phyloP scores from a whole-genome alignment of 2,888 invertebrate genomes.

The Xylota segnis region DNA sequence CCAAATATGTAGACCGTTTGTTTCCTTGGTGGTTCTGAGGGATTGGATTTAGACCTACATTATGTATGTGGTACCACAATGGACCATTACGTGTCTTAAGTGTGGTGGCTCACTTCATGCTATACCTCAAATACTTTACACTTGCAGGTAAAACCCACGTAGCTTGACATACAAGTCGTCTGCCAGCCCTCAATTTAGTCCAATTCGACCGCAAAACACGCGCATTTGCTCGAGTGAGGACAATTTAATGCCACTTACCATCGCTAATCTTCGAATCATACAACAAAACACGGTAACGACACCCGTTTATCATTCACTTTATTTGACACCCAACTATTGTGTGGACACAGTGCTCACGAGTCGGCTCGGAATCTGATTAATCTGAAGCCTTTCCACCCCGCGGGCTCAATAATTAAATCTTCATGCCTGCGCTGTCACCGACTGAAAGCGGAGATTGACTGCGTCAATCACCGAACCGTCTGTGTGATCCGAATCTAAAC shows the following conservation, averaged over 20 bases:
- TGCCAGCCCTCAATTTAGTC: too few species aligned
- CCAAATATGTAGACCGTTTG: too few species aligned
- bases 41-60: too few species aligned
- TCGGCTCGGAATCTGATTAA: conserved; percentile 7
- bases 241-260: conserved; percentile 59
- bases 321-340: conserved; percentile 37
- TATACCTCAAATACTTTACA: too few species aligned
- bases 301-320: conserved; percentile 60
- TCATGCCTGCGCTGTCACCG: not conserved
- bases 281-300: conserved; percentile 47
- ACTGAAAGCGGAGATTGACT: conserved; percentile 11
- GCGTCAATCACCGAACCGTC: conserved; percentile 1
- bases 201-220: conserved; percentile 9
- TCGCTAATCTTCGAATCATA: conserved; percentile 54
- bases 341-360: conserved; percentile 18
- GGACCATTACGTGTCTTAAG: too few species aligned
- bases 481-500: conserved; percentile 53
- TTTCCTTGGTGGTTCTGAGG: too few species aligned
- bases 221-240: conserved; percentile 23
- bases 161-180: too few species aligned
- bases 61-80: too few species aligned
- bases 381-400: not conserved
- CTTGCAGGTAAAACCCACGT: too few species aligned
- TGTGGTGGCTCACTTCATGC: too few species aligned
- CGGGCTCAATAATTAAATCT: conserved; percentile 47